Evolutionary conservation across 2,797 vertebrate genomes (phyloP).

Genomic region (Onychomys torridus): DNA sequence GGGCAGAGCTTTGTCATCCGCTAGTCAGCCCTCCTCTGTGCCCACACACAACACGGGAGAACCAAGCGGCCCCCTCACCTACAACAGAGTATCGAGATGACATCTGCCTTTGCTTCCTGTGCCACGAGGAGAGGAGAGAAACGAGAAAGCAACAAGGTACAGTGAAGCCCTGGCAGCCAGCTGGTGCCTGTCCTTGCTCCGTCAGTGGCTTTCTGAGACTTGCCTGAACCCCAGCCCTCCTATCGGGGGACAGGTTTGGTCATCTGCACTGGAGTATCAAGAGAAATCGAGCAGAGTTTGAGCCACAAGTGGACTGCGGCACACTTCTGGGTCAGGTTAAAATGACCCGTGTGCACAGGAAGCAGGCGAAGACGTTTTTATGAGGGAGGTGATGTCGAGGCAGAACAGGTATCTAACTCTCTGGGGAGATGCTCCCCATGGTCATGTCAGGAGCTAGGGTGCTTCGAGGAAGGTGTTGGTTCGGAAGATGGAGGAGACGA

Average conservation of each 20-base stretch:
- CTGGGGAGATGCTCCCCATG: slow-evolving; percentile 70
- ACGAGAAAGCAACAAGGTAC: background rate
- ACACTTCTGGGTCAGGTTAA: slow-evolving; percentile 62
- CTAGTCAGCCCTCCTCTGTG: slow-evolving; percentile 73
- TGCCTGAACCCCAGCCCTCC: background rate
- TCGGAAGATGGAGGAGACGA: slow-evolving; percentile 91
- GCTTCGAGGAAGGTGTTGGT: slow-evolving; percentile 89
- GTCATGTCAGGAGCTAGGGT: slow-evolving; percentile 80
- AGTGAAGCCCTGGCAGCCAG: background rate
- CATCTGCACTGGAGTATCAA: slow-evolving; percentile 32
- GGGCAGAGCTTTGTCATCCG: slow-evolving; percentile 75
- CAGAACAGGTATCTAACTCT: slow-evolving; percentile 69
- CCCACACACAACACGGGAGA: slow-evolving; percentile 68
- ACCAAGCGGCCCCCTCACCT: slow-evolving; percentile 68
- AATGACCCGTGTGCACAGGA: slow-evolving; percentile 64
- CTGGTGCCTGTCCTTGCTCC: slow-evolving; percentile 2
- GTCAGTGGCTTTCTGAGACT: background rate
- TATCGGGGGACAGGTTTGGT: background rate
- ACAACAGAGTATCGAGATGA: background rate
- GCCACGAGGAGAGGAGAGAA: slow-evolving; percentile 26
- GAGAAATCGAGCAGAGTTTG: slow-evolving; percentile 61
- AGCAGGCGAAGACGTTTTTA: slow-evolving; percentile 62
- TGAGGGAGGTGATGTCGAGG: slow-evolving; percentile 74
- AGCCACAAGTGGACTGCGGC: slow-evolving; percentile 55
- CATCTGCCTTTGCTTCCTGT: slow-evolving; percentile 37